Percentiles rank a stretch among this genome's conserved stretches.
Conservation (phyloP, 2,797 vertebrate genomes). For the Hydrolagus colliei region DNA sequence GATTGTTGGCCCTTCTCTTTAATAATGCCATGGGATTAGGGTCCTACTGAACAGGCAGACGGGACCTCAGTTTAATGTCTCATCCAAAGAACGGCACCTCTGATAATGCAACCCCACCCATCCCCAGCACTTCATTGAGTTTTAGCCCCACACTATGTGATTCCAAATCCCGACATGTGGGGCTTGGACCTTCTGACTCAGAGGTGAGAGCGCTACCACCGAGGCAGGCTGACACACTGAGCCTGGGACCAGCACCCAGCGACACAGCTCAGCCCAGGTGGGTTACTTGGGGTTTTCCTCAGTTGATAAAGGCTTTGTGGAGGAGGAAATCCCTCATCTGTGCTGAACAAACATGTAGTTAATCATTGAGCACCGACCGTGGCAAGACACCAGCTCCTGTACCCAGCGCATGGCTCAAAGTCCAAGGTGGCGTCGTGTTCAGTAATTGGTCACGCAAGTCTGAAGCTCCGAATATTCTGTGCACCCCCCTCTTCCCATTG, state of each 20-base stretch:
- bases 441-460: not conserved
- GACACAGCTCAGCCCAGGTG: not conserved
- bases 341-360: conserved; percentile 43
- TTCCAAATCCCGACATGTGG: not conserved
- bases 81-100: not conserved
- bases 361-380: conserved; percentile 53
- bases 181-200: not conserved
- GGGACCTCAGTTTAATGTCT: too few relatives aligned
- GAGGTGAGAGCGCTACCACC: too few relatives aligned
- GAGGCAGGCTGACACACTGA: too few relatives aligned
- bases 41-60: too few relatives aligned
- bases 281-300: not conserved
- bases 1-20: too few relatives aligned
- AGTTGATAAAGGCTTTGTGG: conserved; percentile 6
- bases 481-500: too few relatives aligned
- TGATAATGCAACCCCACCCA: not conserved
- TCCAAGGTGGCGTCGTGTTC: conserved; percentile 6
- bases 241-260: not conserved
- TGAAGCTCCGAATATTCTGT: too few relatives aligned
- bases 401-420: conserved; percentile 11
- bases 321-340: conserved; percentile 30
- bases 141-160: not conserved
- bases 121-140: not conserved
- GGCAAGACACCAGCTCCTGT: not conserved
- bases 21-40: too few relatives aligned